These are phyloP conservation scores for Petrophora chlorosata DNA, from an alignment of 2,888 invertebrate species.

Conservation along the genomic window DNA sequence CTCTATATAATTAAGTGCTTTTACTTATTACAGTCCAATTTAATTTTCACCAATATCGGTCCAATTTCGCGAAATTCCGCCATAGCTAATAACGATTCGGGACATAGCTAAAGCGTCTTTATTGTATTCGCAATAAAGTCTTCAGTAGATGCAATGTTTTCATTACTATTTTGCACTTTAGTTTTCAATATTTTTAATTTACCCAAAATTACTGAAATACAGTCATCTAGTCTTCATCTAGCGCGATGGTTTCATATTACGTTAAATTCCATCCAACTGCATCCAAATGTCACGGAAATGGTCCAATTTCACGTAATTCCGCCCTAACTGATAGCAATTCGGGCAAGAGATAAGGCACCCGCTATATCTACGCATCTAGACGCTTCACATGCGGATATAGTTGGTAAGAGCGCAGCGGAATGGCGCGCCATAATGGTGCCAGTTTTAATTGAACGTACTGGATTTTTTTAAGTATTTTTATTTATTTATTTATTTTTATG, in stretches of 20 bases:
- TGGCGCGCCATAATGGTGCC: constrained; percentile 40
- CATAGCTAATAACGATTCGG: too few species aligned
- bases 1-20: too few species aligned
- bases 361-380: constrained; percentile 19
- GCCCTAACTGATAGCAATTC: constrained; percentile 44
- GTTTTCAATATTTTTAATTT: too few species aligned
- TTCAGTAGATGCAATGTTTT: too few species aligned
- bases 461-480: not conserved
- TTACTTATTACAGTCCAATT: too few species aligned
- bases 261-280: constrained; percentile 2
- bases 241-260: not conserved
- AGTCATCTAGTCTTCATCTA: too few species aligned
- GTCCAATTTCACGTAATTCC: constrained; percentile 22
- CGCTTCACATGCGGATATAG: constrained; percentile 20
- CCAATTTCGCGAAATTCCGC: constrained; percentile 16
- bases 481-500: too few species aligned
- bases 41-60: too few species aligned
- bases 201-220: too few species aligned
- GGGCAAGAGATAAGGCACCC: constrained; percentile 51
- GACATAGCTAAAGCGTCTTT: too few species aligned
- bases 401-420: constrained; percentile 14
- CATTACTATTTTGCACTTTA: too few species aligned
- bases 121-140: too few species aligned
- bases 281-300: constrained; percentile 10
- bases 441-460: not conserved